These are phyloP conservation scores for Drosophila micromelanica DNA, from an alignment of 1,140 invertebrate genomes.

Conservation along the genomic window DNA sequence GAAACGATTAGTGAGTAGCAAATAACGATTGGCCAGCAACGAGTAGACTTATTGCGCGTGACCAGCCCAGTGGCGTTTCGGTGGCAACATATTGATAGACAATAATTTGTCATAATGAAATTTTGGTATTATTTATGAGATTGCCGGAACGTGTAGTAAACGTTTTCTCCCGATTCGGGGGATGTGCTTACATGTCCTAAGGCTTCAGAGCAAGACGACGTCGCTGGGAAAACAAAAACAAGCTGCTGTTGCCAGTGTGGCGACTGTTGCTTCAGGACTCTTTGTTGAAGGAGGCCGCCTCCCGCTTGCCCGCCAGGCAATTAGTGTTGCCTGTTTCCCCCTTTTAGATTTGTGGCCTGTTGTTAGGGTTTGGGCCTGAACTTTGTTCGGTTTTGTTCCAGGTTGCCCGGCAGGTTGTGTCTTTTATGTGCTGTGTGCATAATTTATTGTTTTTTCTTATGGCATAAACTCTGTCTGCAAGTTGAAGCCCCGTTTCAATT, in stretches of 20 bases:
- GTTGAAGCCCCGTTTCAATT: conserved; percentile 69
- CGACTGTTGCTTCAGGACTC: conserved; percentile 12
- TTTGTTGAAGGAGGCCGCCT: conserved; percentile 43
- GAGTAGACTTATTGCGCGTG: background rate
- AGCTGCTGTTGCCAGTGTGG: conserved; percentile 45
- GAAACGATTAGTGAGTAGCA: background rate
- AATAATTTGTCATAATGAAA: conserved; percentile 84
- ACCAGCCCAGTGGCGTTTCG: conserved; percentile 7
- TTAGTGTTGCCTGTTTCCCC: conserved; percentile 48
- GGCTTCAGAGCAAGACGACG: conserved; percentile 39
- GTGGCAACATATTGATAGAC: conserved; percentile 83
- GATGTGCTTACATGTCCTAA: conserved; percentile 32
- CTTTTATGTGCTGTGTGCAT: conserved; percentile 71
- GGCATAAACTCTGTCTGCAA: conserved; percentile 50
- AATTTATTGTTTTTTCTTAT: conserved; percentile 71
- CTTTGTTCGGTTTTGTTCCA: conserved; percentile 29
- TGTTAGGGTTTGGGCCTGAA: conserved; percentile 15
- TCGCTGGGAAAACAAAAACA: conserved; percentile 64
- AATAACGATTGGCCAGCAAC: conserved; percentile 1
- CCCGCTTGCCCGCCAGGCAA: conserved; percentile 54
- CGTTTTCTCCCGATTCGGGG: conserved; percentile 16
- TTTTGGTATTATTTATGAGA: conserved; percentile 81
- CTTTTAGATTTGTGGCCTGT: conserved; percentile 35
- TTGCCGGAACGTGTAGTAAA: conserved; percentile 70
- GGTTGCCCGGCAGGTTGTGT: conserved; percentile 60